phyloP scores from a whole-genome alignment of 2,888 invertebrate genomes.

The Calliopum simillimum region DNA sequence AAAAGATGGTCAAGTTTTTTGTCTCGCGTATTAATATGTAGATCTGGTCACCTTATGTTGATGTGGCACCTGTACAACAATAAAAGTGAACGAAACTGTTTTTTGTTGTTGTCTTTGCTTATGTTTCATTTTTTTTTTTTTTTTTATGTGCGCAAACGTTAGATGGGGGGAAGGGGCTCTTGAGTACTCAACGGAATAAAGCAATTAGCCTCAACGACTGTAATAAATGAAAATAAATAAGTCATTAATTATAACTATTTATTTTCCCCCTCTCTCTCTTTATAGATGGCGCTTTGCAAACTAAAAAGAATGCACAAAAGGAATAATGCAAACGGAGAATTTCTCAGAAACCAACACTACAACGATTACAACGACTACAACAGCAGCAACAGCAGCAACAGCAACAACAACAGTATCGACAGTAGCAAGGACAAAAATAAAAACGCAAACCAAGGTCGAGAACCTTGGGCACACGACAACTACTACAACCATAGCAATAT shows the following conservation, averaged over 20 bases:
- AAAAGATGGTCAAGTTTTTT: too few relatives aligned
- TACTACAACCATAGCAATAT: neutral
- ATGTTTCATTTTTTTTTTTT: too few relatives aligned
- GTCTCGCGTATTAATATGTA: too few relatives aligned
- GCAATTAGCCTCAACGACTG: neutral
- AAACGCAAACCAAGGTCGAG: neutral
- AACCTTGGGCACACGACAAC: neutral
- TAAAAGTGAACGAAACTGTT: too few relatives aligned
- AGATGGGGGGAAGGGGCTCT: too few relatives aligned
- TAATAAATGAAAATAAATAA: neutral
- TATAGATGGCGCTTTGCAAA: slow-evolving; percentile 11
- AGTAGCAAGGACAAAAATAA: slow-evolving; percentile 9
- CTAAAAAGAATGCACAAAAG: neutral
- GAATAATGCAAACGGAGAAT: neutral
- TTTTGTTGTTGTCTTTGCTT: too few relatives aligned
- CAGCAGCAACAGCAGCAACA: slow-evolving; percentile 13
- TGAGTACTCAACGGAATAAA: too few relatives aligned
- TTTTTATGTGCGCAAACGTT: too few relatives aligned
- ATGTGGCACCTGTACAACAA: too few relatives aligned
- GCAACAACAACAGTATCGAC: slow-evolving; percentile 12
- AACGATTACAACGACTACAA: slow-evolving; percentile 12
- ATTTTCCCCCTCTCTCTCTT: slow-evolving; percentile 4
- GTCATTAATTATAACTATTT: neutral
- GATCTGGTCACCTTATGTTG: too few relatives aligned
- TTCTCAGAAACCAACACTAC: neutral